phyloP scores from a whole-genome alignment of 2,113 vertebrate species.

The Neolamprologus ventralis region DNA sequence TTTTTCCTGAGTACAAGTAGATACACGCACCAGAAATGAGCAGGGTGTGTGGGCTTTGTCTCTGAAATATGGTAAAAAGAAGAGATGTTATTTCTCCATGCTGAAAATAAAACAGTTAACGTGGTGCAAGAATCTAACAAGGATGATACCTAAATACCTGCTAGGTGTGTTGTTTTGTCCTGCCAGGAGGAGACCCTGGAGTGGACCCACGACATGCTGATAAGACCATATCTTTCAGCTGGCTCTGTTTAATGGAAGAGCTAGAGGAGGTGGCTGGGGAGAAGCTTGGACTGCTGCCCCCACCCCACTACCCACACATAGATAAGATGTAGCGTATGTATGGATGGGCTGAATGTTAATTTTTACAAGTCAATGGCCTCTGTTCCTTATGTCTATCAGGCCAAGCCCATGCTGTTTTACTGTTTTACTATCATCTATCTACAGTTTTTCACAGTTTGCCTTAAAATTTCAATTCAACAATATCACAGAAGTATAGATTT shows the following conservation, averaged over 20 bases:
- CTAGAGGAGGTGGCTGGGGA: neutral
- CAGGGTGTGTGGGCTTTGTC: neutral
- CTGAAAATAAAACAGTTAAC: neutral
- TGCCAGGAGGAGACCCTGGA: neutral
- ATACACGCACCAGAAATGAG: rapidly evolving
- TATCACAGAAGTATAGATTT: neutral
- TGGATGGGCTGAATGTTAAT: neutral
- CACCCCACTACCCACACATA: rapidly evolving
- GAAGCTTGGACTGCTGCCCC: neutral
- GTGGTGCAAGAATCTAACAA: rapidly evolving
- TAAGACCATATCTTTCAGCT: neutral
- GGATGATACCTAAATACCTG: neutral
- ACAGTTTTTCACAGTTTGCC: neutral
- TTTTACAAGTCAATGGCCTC: neutral
- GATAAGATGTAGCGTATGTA: neutral
- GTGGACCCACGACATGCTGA: rapidly evolving
- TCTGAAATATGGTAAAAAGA: neutral
- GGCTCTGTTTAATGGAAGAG: neutral
- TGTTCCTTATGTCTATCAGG: neutral
- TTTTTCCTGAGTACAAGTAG: neutral
- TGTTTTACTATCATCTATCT: rapidly evolving
- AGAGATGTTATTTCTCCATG: neutral
- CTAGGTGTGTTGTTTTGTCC: neutral
- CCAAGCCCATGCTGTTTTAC: neutral
- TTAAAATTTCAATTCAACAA: neutral